phyloP scores from a whole-genome alignment of 2,888 invertebrate species.

The Agriotes lineatus region DNA sequence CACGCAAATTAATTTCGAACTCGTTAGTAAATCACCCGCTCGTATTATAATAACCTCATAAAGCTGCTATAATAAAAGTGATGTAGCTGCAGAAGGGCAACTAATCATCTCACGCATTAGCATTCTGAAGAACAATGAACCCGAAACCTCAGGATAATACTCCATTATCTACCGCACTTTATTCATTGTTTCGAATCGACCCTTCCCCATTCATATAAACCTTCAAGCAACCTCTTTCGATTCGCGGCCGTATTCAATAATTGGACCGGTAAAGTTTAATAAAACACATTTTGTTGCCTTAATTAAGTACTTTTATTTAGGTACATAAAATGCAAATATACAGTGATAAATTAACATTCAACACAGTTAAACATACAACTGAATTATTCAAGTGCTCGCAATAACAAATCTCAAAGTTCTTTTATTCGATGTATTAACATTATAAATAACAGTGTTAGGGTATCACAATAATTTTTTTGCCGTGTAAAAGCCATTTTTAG shows the following conservation, averaged over 20 bases:
- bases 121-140: slow-evolving; percentile 41
- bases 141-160: slow-evolving; percentile 41
- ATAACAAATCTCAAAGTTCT: slow-evolving; percentile 18
- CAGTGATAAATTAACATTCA: slow-evolving; percentile 22
- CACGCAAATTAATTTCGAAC: slow-evolving; percentile 20
- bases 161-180: slow-evolving; percentile 40
- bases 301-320: slow-evolving; percentile 38
- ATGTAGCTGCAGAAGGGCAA: slow-evolving; percentile 24
- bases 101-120: slow-evolving; percentile 42
- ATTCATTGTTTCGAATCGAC: slow-evolving; percentile 34
- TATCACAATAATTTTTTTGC: slow-evolving; percentile 26
- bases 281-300: slow-evolving; percentile 23
- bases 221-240: slow-evolving; percentile 3
- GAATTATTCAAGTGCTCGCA: slow-evolving; percentile 27
- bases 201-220: not conserved
- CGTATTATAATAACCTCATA: slow-evolving; percentile 23
- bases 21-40: slow-evolving; percentile 22
- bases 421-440: slow-evolving; percentile 36
- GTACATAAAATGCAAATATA: slow-evolving; percentile 38
- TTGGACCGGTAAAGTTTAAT: not conserved
- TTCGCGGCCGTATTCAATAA: not conserved
- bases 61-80: slow-evolving; percentile 28
- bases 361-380: slow-evolving; percentile 10
- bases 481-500: not conserved
- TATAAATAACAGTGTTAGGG: slow-evolving; percentile 27